Percentiles rank a stretch among this genome's conserved stretches.
phyloP scores from a whole-genome alignment of 1,140 invertebrate genomes.

The Formica selysi region DNA sequence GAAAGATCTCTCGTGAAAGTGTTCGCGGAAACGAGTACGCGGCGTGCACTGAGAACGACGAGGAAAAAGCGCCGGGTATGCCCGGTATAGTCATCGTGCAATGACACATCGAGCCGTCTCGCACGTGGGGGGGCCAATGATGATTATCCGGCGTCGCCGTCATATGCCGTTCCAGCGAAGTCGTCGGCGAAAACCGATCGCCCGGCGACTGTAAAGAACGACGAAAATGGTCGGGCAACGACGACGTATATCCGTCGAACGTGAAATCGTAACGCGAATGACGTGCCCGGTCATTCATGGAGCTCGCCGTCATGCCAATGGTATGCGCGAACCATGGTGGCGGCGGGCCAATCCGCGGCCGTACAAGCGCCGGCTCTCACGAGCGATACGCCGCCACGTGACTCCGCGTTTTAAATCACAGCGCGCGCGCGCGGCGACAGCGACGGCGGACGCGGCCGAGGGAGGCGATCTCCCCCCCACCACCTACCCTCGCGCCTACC shows the following conservation, averaged over 20 bases:
- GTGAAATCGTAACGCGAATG: constrained; percentile 77
- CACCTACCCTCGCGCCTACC: constrained; percentile 69
- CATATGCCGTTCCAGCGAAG: background rate
- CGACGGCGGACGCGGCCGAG: constrained; percentile 1
- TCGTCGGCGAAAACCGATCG: background rate
- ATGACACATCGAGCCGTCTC: constrained; percentile 76
- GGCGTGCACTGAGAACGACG: background rate
- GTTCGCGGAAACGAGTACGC: constrained; percentile 43
- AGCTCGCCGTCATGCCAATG: constrained; percentile 81
- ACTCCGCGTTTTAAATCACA: constrained; percentile 67
- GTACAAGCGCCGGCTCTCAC: constrained; percentile 64
- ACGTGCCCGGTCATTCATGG: constrained; percentile 84
- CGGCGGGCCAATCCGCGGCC: constrained; percentile 66
- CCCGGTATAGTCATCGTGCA: constrained; percentile 50
- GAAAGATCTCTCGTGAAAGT: constrained; percentile 16
- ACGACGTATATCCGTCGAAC: constrained; percentile 63
- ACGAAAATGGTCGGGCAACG: constrained; percentile 16
- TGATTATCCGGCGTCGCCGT: constrained; percentile 2
- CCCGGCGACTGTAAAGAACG: no score
- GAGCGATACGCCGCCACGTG: constrained; percentile 70
- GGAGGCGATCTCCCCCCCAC: background rate
- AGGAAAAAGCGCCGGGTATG: background rate
- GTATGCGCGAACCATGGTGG: constrained; percentile 81
- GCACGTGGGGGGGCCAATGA: background rate
- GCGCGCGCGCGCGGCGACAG: constrained; percentile 41